Base-by-base conservation (phyloP, 1,140 invertebrate species). In the Mesaphorura yosii region DNA sequence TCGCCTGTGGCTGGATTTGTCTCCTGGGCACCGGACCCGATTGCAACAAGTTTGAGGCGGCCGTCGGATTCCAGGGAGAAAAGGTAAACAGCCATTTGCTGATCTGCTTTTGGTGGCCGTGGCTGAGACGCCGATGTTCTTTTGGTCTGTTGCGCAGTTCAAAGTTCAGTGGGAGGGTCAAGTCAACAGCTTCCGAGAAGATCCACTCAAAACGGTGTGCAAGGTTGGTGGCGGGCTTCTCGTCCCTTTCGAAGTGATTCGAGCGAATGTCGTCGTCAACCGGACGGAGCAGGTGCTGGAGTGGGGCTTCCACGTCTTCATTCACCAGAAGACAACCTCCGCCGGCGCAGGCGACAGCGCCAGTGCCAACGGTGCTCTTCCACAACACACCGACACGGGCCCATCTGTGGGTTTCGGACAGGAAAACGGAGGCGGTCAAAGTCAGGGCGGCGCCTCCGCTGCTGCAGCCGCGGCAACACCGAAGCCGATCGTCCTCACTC, bases 121-220 rank as follows among this genome's bases (percentile, higher is more conserved):
- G 25, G n/a, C 25, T 23, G 34, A 10, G 10, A 12, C 14, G 4
- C 15, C 37, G 7, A 45, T 39, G 15, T 34, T 7, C 28, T 27
- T 37, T 34, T 29, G 5, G 1, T 4, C 17, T 1, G 15, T 50
- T 37, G 41, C 45, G 28, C 37, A 15, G 2, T 54, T 52, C 19
- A 40, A 19, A 20, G n/a, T 52, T 12, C 44, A 38, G 3, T 60
- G 58, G 58, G 23, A 29, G 15, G 58, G 58, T 3, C 29, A 22
- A 27, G 46, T 53, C 5, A 51, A 53, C 41, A 51, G 55, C 27
- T 53, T 60, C 17, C 49, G 58, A 1, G 54, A 55, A 31, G 58
- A 60, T 39, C 23, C 47, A 0, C 10, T 34, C 1, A 19, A 42
- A 20, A 54, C 52, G 5, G 34, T 59, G 1, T 48, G 22, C 42